These are phyloP conservation scores for Anguilla pacifica DNA, from an alignment of 2,797 vertebrate species.

Conservation along the genomic window DNA sequence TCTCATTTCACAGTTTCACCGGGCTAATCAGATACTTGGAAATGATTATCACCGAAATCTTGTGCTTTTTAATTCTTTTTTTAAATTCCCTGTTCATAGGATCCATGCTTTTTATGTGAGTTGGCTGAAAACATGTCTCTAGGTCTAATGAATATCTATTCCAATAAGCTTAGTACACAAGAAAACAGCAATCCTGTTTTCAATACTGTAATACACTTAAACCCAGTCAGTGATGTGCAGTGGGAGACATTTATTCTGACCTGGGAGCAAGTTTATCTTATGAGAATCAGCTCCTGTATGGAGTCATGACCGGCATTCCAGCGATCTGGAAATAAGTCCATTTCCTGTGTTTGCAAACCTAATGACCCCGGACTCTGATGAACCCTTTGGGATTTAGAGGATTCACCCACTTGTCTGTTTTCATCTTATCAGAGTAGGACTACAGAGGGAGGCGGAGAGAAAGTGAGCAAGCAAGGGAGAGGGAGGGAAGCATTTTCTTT, in stretches of 20 bases:
- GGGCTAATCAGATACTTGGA: background rate
- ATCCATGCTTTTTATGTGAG: background rate
- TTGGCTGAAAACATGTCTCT: background rate
- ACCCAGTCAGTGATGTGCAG: background rate
- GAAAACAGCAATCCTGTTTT: background rate
- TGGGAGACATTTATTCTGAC: background rate
- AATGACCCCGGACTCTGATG: constrained; percentile 28
- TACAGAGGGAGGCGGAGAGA: constrained; percentile 25
- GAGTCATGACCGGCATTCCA: background rate
- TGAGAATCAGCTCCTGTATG: background rate
- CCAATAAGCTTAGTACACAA: background rate
- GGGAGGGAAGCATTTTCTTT: constrained; percentile 41
- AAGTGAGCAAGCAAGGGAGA: constrained; percentile 27
- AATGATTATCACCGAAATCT: background rate
- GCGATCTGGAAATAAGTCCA: background rate
- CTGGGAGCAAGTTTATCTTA: background rate
- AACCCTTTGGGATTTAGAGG: constrained; percentile 52
- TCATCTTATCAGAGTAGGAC: constrained; percentile 49
- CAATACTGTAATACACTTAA: background rate
- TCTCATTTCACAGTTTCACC: background rate
- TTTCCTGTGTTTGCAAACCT: constrained; percentile 35
- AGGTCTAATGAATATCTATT: background rate
- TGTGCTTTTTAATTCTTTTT: too few relatives aligned
- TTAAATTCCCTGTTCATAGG: background rate
- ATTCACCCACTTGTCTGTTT: constrained; percentile 50